A percentile compares a stretch with the other conserved stretches of the same genome.
phyloP scores from a whole-genome alignment of 2,113 vertebrate species.

The Aplodontia rufa region DNA sequence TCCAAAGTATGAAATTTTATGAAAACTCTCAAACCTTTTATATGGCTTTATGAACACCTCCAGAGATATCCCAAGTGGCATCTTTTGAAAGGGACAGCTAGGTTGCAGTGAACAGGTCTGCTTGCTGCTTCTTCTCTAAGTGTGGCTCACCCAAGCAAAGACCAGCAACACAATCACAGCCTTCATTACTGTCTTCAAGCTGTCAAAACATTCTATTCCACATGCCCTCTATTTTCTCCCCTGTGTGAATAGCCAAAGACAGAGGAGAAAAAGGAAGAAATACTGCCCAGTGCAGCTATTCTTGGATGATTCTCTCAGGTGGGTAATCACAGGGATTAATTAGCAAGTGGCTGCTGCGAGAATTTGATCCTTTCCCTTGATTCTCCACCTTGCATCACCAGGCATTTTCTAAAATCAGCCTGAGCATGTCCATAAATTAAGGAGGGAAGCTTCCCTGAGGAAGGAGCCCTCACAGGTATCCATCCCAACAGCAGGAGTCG shows the following conservation, averaged over 20 bases:
- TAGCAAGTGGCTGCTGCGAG: slow-evolving; percentile 52
- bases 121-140: slow-evolving; percentile 26
- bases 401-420: slow-evolving; percentile 66
- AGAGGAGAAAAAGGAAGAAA: not conserved
- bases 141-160: not conserved
- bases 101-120: slow-evolving; percentile 47
- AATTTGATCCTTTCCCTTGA: slow-evolving; percentile 61
- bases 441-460: not conserved
- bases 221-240: slow-evolving; percentile 37
- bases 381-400: slow-evolving; percentile 57
- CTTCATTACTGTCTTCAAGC: slow-evolving; percentile 27
- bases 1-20: slow-evolving; percentile 73
- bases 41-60: slow-evolving; percentile 45
- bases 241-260: slow-evolving; percentile 46
- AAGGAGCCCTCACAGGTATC: slow-evolving; percentile 50
- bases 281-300: slow-evolving; percentile 42
- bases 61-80: slow-evolving; percentile 49
- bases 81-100: slow-evolving; percentile 44
- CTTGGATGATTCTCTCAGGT: slow-evolving; percentile 70
- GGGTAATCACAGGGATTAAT: slow-evolving; percentile 70
- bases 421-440: slow-evolving; percentile 39
- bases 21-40: slow-evolving; percentile 72
- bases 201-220: slow-evolving; percentile 7
- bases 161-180: not conserved
- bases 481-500: slow-evolving; percentile 43